Conservation (phyloP, 2,113 vertebrate species). For the Uropsilus gracilis region DNA sequence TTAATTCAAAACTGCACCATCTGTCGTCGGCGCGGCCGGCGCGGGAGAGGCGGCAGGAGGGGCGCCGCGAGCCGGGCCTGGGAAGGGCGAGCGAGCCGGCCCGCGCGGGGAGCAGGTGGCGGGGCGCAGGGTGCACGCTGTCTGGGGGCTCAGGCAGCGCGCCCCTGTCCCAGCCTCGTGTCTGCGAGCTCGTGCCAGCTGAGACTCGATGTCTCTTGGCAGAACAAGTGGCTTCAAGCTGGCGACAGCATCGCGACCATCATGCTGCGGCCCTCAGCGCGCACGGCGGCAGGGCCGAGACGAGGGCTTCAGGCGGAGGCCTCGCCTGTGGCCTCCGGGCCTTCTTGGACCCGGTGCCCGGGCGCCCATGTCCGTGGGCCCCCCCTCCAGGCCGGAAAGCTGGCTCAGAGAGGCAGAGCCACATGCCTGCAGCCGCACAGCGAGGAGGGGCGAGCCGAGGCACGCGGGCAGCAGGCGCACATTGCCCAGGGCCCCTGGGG, state of each 20-base stretch:
- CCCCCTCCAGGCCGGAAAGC: too few species aligned
- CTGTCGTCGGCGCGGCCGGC: slow-evolving; percentile 78
- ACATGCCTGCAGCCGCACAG: not conserved
- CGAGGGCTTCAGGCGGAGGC: not conserved
- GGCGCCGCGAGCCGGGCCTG: slow-evolving; percentile 11
- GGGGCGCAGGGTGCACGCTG: not conserved
- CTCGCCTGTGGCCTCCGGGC: too few species aligned
- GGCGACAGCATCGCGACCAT: not conserved
- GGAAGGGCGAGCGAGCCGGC: slow-evolving; percentile 22
- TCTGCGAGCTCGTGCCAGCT: not conserved
- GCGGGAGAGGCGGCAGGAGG: slow-evolving; percentile 11
- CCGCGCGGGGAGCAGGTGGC: not conserved
- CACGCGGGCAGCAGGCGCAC: not conserved
- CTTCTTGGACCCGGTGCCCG: too few species aligned
- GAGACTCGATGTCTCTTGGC: not conserved
- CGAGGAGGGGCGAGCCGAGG: not conserved
- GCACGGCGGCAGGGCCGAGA: not conserved
- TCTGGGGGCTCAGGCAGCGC: rapidly evolving
- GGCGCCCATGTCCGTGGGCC: too few species aligned
- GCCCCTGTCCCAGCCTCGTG: not conserved
- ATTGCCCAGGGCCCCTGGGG: too few species aligned
- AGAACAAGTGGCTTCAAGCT: not conserved
- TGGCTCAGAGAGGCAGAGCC: not conserved
- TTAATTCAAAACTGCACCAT: slow-evolving; percentile 83
- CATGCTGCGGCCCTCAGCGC: not conserved